Conservation (phyloP, 2,888 invertebrate genomes). For the Hedychridium roseum region DNA sequence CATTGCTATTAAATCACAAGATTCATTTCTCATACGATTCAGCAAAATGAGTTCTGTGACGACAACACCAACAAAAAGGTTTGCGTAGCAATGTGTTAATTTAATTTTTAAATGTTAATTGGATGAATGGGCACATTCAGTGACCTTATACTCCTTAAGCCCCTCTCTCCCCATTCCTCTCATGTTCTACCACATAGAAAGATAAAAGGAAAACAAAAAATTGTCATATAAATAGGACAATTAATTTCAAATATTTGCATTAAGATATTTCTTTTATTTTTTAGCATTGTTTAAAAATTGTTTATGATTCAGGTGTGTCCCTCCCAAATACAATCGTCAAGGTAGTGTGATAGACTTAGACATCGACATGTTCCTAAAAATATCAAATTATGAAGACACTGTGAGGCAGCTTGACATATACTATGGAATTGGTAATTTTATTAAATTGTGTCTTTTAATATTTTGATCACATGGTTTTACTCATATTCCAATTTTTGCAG, state of each 20-base stretch:
- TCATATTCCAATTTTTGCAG: constrained; percentile 65
- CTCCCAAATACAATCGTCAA: constrained; percentile 67
- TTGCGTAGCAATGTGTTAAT: neutral
- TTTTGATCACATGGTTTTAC: too few species aligned
- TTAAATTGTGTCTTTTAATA: too few species aligned
- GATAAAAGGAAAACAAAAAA: too few species aligned
- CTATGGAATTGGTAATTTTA: constrained; percentile 93
- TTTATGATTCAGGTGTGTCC: constrained; percentile 8
- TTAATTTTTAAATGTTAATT: neutral
- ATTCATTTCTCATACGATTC: too few species aligned
- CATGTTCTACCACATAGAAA: too few species aligned
- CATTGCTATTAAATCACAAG: too few species aligned
- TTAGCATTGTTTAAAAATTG: neutral
- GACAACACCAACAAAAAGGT: constrained; percentile 24
- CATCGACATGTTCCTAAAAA: constrained; percentile 81
- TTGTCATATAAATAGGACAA: neutral
- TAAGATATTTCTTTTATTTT: neutral
- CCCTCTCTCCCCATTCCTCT: too few species aligned
- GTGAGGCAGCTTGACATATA: constrained; percentile 90
- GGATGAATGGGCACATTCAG: too few species aligned
- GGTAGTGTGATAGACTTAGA: constrained; percentile 80
- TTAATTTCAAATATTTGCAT: neutral
- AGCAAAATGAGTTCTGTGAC: constrained; percentile 26
- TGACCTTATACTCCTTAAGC: too few species aligned
- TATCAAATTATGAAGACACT: constrained; percentile 88